These are phyloP conservation scores for Scomber colias DNA, from an alignment of 2,113 vertebrate species.

Conservation along the genomic window DNA sequence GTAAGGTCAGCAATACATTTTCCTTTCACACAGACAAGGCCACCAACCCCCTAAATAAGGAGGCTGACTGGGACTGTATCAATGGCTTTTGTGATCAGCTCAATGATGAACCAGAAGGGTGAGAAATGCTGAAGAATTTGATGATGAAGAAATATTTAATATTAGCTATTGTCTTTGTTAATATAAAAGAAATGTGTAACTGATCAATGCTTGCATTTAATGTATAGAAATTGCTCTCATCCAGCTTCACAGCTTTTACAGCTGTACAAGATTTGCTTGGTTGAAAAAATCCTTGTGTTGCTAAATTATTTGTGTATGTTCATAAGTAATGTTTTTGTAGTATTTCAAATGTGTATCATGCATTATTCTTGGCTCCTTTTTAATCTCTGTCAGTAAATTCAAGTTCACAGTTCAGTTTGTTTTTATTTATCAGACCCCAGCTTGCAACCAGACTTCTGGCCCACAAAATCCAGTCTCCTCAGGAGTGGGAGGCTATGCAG, in stretches of 20 bases:
- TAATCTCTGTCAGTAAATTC: not conserved
- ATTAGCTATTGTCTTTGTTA: not conserved
- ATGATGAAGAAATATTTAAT: not conserved
- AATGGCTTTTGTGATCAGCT: conserved; percentile 94
- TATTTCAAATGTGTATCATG: too few species aligned
- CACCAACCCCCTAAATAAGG: conserved; percentile 95
- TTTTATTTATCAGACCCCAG: conserved; percentile 86
- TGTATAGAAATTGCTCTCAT: too few species aligned
- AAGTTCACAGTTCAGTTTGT: not conserved
- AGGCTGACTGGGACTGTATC: conserved; percentile 93
- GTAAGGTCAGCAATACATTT: not conserved
- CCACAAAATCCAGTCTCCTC: conserved; percentile 98
- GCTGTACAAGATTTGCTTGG: too few species aligned
- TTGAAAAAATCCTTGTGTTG: not conserved
- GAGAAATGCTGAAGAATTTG: conserved; percentile 49
- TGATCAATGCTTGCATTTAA: too few species aligned
- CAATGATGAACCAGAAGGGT: conserved; percentile 95
- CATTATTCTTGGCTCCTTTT: not conserved
- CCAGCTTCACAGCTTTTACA: not conserved
- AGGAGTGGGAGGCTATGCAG: conserved; percentile 98
- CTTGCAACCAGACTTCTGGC: conserved; percentile 95
- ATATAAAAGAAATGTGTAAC: too few species aligned
- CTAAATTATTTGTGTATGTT: not conserved
- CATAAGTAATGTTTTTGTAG: not conserved
- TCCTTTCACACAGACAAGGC: conserved; percentile 87